A percentile compares a stretch with the other conserved stretches of the same genome.
Conservation (phyloP, 2,888 invertebrate genomes). For the Drosophila hamatofila region DNA sequence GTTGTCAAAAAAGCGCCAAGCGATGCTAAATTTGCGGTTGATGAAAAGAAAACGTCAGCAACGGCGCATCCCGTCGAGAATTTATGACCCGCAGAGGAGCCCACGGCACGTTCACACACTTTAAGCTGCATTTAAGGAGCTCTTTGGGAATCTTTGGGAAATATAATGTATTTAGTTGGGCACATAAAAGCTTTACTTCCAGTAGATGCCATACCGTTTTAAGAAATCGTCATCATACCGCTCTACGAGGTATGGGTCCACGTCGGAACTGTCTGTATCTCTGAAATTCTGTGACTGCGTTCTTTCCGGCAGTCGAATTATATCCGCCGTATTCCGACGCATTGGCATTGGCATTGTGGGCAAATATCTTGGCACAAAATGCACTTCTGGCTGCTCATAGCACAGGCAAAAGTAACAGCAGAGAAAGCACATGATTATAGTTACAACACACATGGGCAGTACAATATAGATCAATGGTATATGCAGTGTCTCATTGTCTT, state of each 20-base stretch:
- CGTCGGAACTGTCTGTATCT: background rate
- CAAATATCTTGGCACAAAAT: background rate
- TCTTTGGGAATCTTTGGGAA: conserved; percentile 14
- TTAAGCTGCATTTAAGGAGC: conserved; percentile 48
- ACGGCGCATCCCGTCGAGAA: conserved; percentile 50
- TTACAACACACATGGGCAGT: background rate
- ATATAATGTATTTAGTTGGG: conserved; percentile 50
- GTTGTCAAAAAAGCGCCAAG: conserved; percentile 64
- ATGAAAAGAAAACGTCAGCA: conserved; percentile 72
- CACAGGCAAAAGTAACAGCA: conserved; percentile 19
- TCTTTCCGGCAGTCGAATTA: background rate
- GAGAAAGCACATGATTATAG: background rate
- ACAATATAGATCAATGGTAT: conserved; percentile 31
- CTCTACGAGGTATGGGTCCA: background rate
- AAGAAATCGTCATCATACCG: background rate
- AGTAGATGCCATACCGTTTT: conserved; percentile 11
- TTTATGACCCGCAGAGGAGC: conserved; percentile 56
- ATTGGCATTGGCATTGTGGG: background rate
- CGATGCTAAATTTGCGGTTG: conserved; percentile 69
- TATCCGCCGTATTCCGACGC: background rate
- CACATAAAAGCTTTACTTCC: conserved; percentile 23
- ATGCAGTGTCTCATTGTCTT: background rate
- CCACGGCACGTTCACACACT: conserved; percentile 52
- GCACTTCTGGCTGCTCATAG: background rate
- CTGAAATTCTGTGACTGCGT: too few species aligned